These are phyloP conservation scores for Microctonus brassicae DNA, from an alignment of 2,888 invertebrate species.

Conservation along the genomic window DNA sequence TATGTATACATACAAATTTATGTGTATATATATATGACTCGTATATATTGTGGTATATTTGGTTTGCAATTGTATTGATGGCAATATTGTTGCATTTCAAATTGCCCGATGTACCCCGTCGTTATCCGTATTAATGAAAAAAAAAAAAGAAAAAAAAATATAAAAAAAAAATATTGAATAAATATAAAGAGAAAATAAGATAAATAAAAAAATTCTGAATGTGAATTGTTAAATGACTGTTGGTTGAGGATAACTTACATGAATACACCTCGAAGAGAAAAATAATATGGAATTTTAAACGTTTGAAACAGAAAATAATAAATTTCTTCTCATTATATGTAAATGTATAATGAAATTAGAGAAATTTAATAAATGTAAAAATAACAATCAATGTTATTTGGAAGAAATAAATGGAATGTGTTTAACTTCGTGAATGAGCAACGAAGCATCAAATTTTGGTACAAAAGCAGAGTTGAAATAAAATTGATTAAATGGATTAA, in stretches of 20 bases:
- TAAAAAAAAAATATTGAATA: neutral
- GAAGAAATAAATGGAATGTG: neutral
- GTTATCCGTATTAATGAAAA: slow-evolving; percentile 62
- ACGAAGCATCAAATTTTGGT: slow-evolving; percentile 33
- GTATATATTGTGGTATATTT: slow-evolving; percentile 60
- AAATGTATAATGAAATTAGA: slow-evolving; percentile 6
- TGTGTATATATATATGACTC: slow-evolving; percentile 46
- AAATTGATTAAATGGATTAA: slow-evolving; percentile 24
- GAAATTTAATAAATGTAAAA: slow-evolving; percentile 5
- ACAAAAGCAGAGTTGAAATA: slow-evolving; percentile 29
- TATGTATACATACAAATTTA: slow-evolving; percentile 40
- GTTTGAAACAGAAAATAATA: slow-evolving; percentile 13
- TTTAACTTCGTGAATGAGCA: slow-evolving; percentile 7
- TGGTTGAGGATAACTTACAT: slow-evolving; percentile 12
- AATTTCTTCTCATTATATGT: slow-evolving; percentile 17
- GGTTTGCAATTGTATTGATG: slow-evolving; percentile 58
- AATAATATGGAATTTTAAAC: neutral
- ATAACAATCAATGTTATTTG: slow-evolving; percentile 20
- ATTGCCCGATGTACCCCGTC: slow-evolving; percentile 60
- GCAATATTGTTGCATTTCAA: slow-evolving; percentile 60
- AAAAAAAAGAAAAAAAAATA: slow-evolving; percentile 37
- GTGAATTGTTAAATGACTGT: slow-evolving; percentile 24
- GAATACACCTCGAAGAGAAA: neutral
- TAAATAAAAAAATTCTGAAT: slow-evolving; percentile 25
- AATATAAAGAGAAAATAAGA: slow-evolving; percentile 5